phyloP scores from a whole-genome alignment of 2,888 invertebrate species.

The Hemithea aestivaria region DNA sequence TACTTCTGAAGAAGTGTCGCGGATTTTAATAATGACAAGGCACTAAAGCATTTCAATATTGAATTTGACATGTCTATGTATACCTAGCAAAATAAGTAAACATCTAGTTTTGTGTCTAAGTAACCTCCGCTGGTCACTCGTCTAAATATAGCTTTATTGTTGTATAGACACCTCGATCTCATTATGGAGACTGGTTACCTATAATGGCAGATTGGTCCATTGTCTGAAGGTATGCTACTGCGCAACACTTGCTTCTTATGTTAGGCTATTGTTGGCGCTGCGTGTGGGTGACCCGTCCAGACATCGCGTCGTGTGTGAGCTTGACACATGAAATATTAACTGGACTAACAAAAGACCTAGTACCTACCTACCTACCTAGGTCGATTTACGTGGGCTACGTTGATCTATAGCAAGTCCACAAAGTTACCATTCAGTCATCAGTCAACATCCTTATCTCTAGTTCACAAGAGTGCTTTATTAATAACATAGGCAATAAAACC shows the following conservation, averaged over 20 bases:
- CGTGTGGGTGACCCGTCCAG: slow-evolving; percentile 53
- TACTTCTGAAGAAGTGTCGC: background rate
- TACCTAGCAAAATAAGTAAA: slow-evolving; percentile 23
- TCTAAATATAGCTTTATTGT: too few relatives aligned
- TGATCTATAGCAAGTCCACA: too few relatives aligned
- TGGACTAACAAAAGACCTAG: slow-evolving; percentile 14
- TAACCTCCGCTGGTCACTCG: slow-evolving; percentile 40
- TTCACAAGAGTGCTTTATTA: slow-evolving; percentile 48
- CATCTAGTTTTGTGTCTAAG: slow-evolving; percentile 30
- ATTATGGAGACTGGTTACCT: slow-evolving; percentile 45
- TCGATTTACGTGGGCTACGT: too few relatives aligned
- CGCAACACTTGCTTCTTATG: slow-evolving; percentile 52
- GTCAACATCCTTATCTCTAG: slow-evolving; percentile 6
- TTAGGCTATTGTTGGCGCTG: slow-evolving; percentile 44
- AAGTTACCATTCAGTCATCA: too few relatives aligned
- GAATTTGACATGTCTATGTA: too few relatives aligned
- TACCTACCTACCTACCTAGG: slow-evolving; percentile 1
- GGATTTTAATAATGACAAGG: slow-evolving; percentile 1
- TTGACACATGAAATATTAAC: slow-evolving; percentile 26
- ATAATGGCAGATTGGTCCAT: slow-evolving; percentile 56
- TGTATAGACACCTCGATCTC: slow-evolving; percentile 46
- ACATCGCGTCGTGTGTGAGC: slow-evolving; percentile 30
- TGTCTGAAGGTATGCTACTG: slow-evolving; percentile 63
- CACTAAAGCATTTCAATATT: background rate
- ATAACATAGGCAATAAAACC: slow-evolving; percentile 65